Percentiles rank a stretch among this genome's conserved stretches.
Conservation (phyloP, 2,113 vertebrate genomes). For the Leucosticte australis region DNA sequence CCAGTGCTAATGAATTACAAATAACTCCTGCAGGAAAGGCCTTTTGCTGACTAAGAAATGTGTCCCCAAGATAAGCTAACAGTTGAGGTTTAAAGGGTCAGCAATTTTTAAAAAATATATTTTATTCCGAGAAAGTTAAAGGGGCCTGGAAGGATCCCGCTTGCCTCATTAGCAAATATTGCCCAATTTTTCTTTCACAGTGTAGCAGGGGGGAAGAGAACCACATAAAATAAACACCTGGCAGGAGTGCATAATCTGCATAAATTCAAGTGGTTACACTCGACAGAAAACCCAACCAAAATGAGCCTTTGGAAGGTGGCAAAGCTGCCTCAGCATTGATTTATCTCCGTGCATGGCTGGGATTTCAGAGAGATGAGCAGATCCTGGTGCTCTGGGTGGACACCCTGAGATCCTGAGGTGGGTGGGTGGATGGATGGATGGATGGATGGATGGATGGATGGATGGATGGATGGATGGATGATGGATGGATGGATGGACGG, state of each 20-base stretch:
- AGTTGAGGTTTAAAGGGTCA: conserved; percentile 58
- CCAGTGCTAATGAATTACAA: conserved; percentile 47
- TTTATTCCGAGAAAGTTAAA: conserved; percentile 43
- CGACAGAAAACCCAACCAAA: conserved; percentile 22
- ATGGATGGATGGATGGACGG: not conserved
- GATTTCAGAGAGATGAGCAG: not conserved
- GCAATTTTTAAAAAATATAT: conserved; percentile 24
- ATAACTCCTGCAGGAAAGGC: conserved; percentile 37
- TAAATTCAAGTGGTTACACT: conserved; percentile 41
- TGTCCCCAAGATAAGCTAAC: conserved; percentile 30
- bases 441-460: too few relatives aligned
- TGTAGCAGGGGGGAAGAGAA: not conserved
- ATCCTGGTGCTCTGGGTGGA: not conserved
- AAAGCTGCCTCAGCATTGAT: not conserved
- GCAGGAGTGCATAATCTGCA: conserved; percentile 50
- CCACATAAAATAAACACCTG: conserved; percentile 62
- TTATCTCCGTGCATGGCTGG: not conserved
- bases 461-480: too few relatives aligned
- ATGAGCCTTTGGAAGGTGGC: not conserved
- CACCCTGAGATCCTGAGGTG: too few relatives aligned
- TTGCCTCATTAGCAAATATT: conserved; percentile 66
- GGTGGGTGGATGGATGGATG: too few relatives aligned
- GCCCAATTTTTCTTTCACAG: conserved; percentile 41
- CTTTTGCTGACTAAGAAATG: conserved; percentile 49
- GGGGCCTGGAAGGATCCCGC: conserved; percentile 20